Evolutionary conservation across 2,888 invertebrate species (phyloP), one percentile per base, ranked within the genome.

Genomic region (Girardia tigrina): DNA sequence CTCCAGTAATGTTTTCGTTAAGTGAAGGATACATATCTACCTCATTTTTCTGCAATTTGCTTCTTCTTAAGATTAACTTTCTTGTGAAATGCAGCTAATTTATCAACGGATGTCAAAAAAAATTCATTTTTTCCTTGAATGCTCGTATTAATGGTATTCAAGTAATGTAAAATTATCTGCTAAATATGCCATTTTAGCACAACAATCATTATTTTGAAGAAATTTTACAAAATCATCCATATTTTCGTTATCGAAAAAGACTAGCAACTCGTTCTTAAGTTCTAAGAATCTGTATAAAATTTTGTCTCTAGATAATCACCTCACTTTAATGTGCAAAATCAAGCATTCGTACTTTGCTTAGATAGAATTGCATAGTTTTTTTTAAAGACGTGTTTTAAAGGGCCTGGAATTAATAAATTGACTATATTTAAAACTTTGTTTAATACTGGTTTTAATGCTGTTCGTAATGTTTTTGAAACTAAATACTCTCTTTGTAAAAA

Each of bases 321-420:
- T 56, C n/a, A 56, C 56, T 56, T 56, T 23, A 56, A 4, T 56
- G n/a, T 56, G n/a, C 4, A 56, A 56, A 4, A 56, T n/a, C 56
- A 56, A 56, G 23, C 56, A 56, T 56, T 56, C n/a, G n/a, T 56
- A 56, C 56, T 56, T 4, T 20, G 56, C 56, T 56, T 56, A n/a
- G 20, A 56, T 56, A 56, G 56, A 56, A 12, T 8, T n/a, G n/a
- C n/a, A 56, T 8, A 56, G 56, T 16, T 8, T 4, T 56, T 56
- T 56, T 20, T 20, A 56, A 56, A 56, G 4, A 23, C 56, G 56
- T 56, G 56, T 56, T 56, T 56, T n/a, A 56, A 56, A 8, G 56
- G 56, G n/a, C 56, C 23, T 16, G 56, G 23, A 6, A 2, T 56
- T 4, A 56, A 20, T n/a, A 12, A 56, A 56, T 56, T 56, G 4